These are phyloP conservation scores for Trididemnum miniatum DNA, from an alignment of 23 tunicate genomes.

Conservation along the genomic window DNA sequence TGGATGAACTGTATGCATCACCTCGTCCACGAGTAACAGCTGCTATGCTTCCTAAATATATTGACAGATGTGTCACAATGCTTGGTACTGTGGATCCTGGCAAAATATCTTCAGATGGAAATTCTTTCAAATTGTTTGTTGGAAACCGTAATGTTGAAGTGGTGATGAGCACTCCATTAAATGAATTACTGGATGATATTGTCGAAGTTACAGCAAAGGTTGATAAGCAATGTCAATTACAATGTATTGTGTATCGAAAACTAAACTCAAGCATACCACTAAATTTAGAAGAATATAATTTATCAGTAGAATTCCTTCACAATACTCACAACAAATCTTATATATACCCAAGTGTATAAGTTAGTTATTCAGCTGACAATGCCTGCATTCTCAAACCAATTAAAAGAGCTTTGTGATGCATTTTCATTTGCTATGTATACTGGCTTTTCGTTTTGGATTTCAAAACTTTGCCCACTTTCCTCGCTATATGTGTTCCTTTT, in stretches of 20 bases:
- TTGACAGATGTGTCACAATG: constrained; percentile 57
- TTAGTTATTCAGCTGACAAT: too few species aligned
- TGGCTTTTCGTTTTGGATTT: too few species aligned
- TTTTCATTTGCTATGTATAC: too few species aligned
- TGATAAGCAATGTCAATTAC: constrained; percentile 29
- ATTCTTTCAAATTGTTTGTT: constrained; percentile 39
- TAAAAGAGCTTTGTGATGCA: too few species aligned
- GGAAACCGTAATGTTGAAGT: constrained; percentile 30
- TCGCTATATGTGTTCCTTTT: too few species aligned
- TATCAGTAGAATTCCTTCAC: constrained; percentile 28
- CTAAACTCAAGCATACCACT: constrained; percentile 26
- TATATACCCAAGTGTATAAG: too few species aligned
- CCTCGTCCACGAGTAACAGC: constrained; percentile 55
- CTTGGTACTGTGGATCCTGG: constrained; percentile 49
- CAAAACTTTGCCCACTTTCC: too few species aligned
- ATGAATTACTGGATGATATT: constrained; percentile 49
- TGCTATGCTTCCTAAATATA: constrained; percentile 41
- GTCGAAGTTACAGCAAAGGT: constrained; percentile 62
- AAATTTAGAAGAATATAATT: constrained; percentile 31
- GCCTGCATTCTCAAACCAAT: too few species aligned
- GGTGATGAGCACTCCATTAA: constrained; percentile 40
- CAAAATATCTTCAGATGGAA: constrained; percentile 57
- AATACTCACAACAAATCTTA: too few species aligned
- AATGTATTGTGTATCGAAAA: constrained; percentile 35
- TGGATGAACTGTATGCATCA: constrained; percentile 38